Percentiles rank a stretch among this genome's conserved stretches.
Conservation (phyloP, 2,113 vertebrate genomes). For the Eulemur rufifrons region DNA sequence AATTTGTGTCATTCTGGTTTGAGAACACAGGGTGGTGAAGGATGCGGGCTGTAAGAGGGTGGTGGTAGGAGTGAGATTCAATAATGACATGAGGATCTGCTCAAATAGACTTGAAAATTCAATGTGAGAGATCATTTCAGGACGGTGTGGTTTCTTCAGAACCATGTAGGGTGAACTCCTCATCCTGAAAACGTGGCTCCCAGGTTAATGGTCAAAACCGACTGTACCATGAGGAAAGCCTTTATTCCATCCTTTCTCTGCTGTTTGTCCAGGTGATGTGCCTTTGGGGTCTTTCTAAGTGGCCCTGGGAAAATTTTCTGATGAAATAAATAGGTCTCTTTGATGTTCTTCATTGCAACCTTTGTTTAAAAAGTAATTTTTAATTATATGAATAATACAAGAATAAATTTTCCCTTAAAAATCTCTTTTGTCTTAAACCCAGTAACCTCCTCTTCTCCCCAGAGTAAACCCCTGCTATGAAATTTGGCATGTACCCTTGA, state of each 20-base stretch:
- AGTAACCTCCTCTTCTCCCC: not conserved
- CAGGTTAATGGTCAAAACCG: not conserved
- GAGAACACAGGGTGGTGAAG: not conserved
- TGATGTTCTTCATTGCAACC: not conserved
- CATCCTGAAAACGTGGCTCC: not conserved
- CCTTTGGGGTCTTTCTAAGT: not conserved
- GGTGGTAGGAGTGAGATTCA: not conserved
- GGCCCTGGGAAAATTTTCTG: not conserved
- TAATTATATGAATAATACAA: not conserved
- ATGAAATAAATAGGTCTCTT: not conserved
- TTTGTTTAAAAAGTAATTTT: constrained; percentile 27
- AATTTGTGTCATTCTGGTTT: constrained; percentile 27
- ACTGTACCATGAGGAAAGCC: not conserved
- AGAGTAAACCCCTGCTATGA: not conserved
- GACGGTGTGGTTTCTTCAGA: not conserved
- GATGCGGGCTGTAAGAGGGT: not conserved
- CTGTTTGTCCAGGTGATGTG: not conserved
- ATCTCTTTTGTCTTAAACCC: not conserved
- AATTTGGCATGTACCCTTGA: not conserved
- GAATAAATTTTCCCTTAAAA: not conserved
- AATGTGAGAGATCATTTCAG: not conserved
- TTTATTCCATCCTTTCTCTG: not conserved
- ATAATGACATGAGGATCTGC: not conserved
- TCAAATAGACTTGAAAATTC: not conserved
- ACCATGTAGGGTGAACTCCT: not conserved